Conservation (phyloP, 2,113 vertebrate species). For the Alethe castanea region DNA sequence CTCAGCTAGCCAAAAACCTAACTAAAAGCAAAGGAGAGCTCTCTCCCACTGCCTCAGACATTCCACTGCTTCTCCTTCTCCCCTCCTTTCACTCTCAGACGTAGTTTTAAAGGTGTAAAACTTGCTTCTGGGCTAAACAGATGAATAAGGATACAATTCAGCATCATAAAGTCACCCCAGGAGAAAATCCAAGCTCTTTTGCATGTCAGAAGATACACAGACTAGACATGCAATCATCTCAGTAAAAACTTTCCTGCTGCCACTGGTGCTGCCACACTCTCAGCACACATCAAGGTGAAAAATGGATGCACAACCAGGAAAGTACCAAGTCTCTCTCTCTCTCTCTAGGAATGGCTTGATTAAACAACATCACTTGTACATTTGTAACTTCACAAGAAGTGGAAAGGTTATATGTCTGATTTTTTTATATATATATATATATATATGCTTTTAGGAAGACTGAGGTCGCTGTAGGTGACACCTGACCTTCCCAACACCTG, state of each 20-base stretch:
- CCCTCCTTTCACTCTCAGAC: no score
- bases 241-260: neutral
- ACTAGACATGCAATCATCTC: neutral
- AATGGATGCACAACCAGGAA: neutral
- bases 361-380: neutral
- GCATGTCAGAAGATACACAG: neutral
- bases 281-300: neutral
- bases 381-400: neutral
- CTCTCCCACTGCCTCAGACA: no score
- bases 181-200: neutral
- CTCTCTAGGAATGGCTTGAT: neutral
- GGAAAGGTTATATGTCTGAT: neutral
- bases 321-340: neutral
- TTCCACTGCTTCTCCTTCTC: no score
- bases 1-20: no score
- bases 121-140: no score
- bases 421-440: no score
- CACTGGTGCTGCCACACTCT: neutral
- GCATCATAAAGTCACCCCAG: no score
- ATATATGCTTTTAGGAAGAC: neutral
- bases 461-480: no score
- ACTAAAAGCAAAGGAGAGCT: no score
- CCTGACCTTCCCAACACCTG: neutral
- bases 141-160: no score
- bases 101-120: no score